Conservation (phyloP, 2,113 vertebrate species). For the Hiodon tergisus region DNA sequence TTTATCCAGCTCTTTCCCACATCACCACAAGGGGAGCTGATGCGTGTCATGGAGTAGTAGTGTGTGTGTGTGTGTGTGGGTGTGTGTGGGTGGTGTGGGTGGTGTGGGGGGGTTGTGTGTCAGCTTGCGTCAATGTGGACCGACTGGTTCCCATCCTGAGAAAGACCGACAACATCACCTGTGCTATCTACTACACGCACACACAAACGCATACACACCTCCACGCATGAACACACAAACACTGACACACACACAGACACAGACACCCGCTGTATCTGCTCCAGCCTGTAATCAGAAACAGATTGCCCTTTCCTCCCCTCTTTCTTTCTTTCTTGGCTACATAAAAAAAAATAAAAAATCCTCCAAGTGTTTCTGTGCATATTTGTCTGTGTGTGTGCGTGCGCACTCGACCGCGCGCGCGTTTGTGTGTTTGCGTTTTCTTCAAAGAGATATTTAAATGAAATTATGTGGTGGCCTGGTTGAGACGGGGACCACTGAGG, state of each 20-base stretch:
- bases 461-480: constrained; percentile 30
- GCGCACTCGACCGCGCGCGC: background rate
- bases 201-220: background rate
- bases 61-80: no score
- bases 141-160: no score
- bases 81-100: no score
- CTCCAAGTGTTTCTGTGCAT: constrained; percentile 10
- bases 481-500: constrained; percentile 3
- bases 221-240: no score
- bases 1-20: background rate
- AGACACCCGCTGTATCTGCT: constrained; percentile 10
- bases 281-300: constrained; percentile 26
- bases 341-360: constrained; percentile 27
- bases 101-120: no score
- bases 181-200: background rate
- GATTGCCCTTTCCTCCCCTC: constrained; percentile 23
- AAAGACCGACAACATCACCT: no score
- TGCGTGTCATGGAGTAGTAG: no score
- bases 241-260: background rate
- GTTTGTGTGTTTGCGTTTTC: background rate
- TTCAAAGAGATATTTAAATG: constrained; percentile 33
- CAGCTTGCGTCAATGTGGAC: no score
- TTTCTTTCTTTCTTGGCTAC: constrained; percentile 6
- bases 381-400: background rate
- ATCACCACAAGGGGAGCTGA: background rate